Evolutionary conservation across 1,140 invertebrate genomes (phyloP), one percentile per base, ranked within the genome.

Genomic region (Anastatus disparis): DNA sequence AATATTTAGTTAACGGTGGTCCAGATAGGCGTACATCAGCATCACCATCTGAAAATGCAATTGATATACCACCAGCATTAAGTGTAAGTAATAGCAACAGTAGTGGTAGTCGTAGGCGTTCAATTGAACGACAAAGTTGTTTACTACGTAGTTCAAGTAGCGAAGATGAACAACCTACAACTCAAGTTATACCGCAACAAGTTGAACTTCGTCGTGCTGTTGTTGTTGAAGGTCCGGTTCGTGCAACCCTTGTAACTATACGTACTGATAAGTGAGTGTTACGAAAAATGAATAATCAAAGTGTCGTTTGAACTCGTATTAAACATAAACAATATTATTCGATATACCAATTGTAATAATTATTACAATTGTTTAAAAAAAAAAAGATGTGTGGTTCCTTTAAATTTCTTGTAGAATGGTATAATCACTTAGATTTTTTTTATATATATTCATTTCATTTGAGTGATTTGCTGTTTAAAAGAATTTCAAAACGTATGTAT

Each of bases 1-100:
- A 81, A 74, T 81, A 78, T 68, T 74, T 84, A 52, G 80, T 83
- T 44, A 86, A 86, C 72, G 83, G 84, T 42, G 75, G 79, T 61
- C 82, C 82, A 20, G 81, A 79, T 2, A 82, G 74, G 40, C 80
- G 76, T 12, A 77, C 78, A 27, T 78, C 76, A 27, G 26, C 62
- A 17, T 62, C 78, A 63, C 26, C 65, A 17, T 64, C 65, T 48
- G 69, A 52, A 68, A 24, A 75, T 78, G 44, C 79, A 48, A 44
- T 48, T 61, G 69, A 71, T 63, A 61, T 70, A 64, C 71, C 73
- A 66, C 29, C 67, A 58, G 58, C 74, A n/a, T 59, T 44, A 13
- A 74, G 52, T 12, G 77, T 75, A 55, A 75, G 79, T 53, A 77
- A 78, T 58, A 66, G 71, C 59, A 77, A 74, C 67, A 78, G 78